Evolutionary conservation across 2,797 vertebrate species (phyloP).

Genomic region (Cynopterus sphinx): DNA sequence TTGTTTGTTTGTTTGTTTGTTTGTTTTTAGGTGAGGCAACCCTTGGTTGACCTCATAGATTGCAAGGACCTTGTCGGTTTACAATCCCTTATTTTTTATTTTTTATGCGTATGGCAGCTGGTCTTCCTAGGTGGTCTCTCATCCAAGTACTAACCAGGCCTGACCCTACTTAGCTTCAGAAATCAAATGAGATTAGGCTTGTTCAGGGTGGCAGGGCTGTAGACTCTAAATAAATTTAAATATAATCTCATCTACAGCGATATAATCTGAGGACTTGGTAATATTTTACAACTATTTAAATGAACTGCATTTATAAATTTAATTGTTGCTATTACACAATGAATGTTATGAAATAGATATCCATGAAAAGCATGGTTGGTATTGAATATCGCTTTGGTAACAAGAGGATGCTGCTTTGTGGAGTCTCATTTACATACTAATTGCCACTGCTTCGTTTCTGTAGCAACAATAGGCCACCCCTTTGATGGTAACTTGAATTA

Average conservation of each 20-base stretch:
- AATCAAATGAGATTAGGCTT: too few species aligned
- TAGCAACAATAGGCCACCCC: neutral
- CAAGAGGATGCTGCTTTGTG: neutral
- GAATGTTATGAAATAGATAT: neutral
- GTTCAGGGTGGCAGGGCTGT: too few species aligned
- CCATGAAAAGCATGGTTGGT: neutral
- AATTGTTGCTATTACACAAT: neutral
- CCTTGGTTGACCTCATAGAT: too few species aligned
- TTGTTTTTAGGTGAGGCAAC: too few species aligned
- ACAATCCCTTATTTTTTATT: too few species aligned
- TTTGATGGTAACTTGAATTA: conserved; percentile 25
- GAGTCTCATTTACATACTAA: conserved; percentile 29
- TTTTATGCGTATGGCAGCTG: too few species aligned
- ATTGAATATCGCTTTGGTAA: neutral
- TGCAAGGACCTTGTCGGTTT: too few species aligned
- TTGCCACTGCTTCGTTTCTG: conserved; percentile 9
- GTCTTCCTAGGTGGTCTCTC: too few species aligned
- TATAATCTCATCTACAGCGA: neutral
- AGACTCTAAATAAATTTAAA: neutral
- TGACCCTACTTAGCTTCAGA: too few species aligned
- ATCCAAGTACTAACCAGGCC: too few species aligned
- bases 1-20: too few species aligned
- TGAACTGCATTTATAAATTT: neutral
- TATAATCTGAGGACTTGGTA: neutral
- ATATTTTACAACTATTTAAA: neutral